Evolutionary conservation across 2,113 vertebrate genomes (phyloP).

Genomic region (Desmodus rotundus): DNA sequence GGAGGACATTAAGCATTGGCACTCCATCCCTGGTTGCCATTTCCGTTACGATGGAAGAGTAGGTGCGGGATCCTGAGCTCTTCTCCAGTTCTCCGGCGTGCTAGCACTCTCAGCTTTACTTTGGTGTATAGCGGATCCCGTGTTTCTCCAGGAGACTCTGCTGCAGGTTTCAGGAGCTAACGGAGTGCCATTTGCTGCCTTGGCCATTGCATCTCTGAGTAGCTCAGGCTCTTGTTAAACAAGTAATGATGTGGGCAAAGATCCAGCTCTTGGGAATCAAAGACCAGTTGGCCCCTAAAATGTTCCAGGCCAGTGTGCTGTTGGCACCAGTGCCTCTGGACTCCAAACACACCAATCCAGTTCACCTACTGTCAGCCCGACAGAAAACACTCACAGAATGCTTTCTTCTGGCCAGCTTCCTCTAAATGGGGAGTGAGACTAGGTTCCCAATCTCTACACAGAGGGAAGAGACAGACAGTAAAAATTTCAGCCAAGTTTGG

Average conservation of each 20-base stretch:
- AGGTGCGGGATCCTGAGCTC: not conserved
- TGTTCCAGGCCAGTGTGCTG: not conserved
- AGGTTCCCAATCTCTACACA: not conserved
- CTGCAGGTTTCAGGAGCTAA: conserved; percentile 26
- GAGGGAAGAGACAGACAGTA: not conserved
- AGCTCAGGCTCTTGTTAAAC: conserved; percentile 37
- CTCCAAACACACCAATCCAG: not conserved
- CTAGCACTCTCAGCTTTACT: not conserved
- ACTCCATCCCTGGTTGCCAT: not conserved
- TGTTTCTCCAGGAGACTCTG: not conserved
- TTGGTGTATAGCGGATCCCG: not conserved
- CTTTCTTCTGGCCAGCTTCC: not conserved
- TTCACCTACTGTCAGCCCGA: not conserved
- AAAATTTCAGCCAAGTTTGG: not conserved
- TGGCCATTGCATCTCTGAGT: not conserved
- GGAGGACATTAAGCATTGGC: no score
- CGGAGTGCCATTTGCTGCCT: conserved; percentile 24
- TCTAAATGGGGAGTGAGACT: not conserved
- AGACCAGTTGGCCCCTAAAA: not conserved
- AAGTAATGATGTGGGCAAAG: not conserved
- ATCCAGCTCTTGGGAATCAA: not conserved
- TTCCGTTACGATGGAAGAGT: not conserved
- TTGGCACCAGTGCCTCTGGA: not conserved
- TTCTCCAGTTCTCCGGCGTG: not conserved
- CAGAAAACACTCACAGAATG: not conserved